Percentiles rank a stretch among this genome's conserved stretches.
Evolutionary conservation across 2,113 vertebrate genomes (phyloP).

Genomic region (Dipodomys spectabilis): DNA sequence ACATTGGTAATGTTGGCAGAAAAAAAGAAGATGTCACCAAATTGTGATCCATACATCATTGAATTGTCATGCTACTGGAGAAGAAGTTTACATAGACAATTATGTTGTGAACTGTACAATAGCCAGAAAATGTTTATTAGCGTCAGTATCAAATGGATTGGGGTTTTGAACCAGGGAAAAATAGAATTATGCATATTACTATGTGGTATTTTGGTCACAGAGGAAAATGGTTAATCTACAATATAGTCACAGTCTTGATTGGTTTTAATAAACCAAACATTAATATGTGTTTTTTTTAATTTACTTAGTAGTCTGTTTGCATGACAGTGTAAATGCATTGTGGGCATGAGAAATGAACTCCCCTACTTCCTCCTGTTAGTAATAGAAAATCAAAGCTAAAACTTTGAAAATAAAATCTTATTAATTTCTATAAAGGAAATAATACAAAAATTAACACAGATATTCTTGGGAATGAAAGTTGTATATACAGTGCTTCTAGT

Average conservation of each 20-base stretch:
- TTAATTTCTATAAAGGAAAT: not conserved
- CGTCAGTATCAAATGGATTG: not conserved
- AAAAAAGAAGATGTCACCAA: not conserved
- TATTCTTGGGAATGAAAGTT: not conserved
- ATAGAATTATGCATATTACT: not conserved
- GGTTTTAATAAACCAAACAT: not conserved
- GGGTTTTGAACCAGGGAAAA: not conserved
- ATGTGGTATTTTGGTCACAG: not conserved
- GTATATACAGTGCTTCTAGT: rapidly evolving
- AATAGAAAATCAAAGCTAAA: too few species aligned
- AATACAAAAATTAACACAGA: not conserved
- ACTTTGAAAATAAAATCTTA: not conserved
- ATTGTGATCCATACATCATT: slow-evolving; percentile 15
- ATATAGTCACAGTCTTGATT: not conserved
- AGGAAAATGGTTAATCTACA: not conserved
- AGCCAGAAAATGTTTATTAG: not conserved
- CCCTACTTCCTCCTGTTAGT: rapidly evolving
- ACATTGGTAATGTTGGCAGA: not conserved
- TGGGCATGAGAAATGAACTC: not conserved
- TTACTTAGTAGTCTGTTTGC: not conserved
- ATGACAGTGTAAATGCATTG: not conserved
- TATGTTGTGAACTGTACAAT: not conserved
- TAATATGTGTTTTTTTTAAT: not conserved
- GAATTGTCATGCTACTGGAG: not conserved
- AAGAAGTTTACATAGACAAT: not conserved